phyloP scores from a whole-genome alignment of 2,888 invertebrate genomes.

The Polyommatus iphigenia region DNA sequence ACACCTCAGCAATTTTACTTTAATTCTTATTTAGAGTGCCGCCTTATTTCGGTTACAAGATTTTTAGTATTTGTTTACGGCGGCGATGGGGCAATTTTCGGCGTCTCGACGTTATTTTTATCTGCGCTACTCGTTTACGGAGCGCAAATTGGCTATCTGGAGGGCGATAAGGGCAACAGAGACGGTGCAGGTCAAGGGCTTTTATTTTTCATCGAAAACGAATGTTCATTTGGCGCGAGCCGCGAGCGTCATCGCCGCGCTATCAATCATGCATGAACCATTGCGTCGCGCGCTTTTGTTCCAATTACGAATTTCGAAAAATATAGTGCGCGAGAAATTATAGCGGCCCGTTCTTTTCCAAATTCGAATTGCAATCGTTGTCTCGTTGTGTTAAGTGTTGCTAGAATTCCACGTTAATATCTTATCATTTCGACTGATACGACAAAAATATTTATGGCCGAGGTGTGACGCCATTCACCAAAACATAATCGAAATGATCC shows the following conservation, averaged over 20 bases:
- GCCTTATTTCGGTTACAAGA: conserved; percentile 78
- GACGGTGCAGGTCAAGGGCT: conserved; percentile 68
- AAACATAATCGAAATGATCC: conserved; percentile 6
- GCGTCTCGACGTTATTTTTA: conserved; percentile 65
- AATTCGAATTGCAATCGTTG: conserved; percentile 54
- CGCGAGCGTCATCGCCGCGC: conserved; percentile 63
- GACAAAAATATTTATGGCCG: neutral
- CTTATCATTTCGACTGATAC: neutral
- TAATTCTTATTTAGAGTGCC: conserved; percentile 79
- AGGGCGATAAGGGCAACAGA: conserved; percentile 41
- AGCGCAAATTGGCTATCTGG: conserved; percentile 60
- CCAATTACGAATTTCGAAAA: conserved; percentile 76
- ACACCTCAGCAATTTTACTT: conserved; percentile 78
- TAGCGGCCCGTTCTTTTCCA: conserved; percentile 69
- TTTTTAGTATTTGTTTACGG: conserved; percentile 79
- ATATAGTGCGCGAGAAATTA: conserved; percentile 70
- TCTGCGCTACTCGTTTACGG: conserved; percentile 52
- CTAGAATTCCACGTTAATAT: conserved; percentile 38
- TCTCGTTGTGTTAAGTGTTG: conserved; percentile 57
- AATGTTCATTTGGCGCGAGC: conserved; percentile 56
- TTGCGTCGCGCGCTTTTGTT: conserved; percentile 76
- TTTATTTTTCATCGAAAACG: conserved; percentile 59
- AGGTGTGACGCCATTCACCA: conserved; percentile 6
- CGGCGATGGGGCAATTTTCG: conserved; percentile 67
- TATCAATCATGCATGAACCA: conserved; percentile 79